Base-by-base conservation (phyloP, 53 echinoderm and acorn worm species). In the Arbacia lixula region DNA sequence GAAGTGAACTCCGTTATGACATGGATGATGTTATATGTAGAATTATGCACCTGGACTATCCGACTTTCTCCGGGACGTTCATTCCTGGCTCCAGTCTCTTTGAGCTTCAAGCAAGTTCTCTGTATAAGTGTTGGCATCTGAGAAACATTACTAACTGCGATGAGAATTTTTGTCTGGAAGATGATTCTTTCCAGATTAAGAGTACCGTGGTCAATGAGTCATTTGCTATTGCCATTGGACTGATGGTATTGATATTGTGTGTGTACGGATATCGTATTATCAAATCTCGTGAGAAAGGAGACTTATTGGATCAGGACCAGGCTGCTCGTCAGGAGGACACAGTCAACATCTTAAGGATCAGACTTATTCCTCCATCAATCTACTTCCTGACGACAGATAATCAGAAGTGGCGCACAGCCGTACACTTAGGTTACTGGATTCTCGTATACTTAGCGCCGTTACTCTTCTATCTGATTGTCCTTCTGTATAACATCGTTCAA, bases 31-130 rank as follows among this genome's bases (percentile, higher is more conserved):
- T 66, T 24, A 6, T 64, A 3, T 66, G 66, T 12, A 66, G 24
- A 66, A 38, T 37, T 2, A 36, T 10, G n/a, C 38, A 37, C 12
- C 21, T 36, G 36, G 22, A n/a, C 20, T 20, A 20, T 0, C 71
- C 71, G 12, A 27, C 49, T 5, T 71, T 71, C 42, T 17, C 41
- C 10, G 71, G 26, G 11, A 43, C 71, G 0, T 16, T 50, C 24
- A 71, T 71, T 0, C 71, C 71, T 11, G 71, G 71, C 0, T 71
- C 40, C 17, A 71, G 71, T 71, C 71, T 71, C n/a, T 71, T 71
- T 49, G 71, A 71, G 29, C 12, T 71, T 41, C 71, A 71, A 46
- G 3, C 71, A 16, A 71, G 71, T 41, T 40, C 16, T 25, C 43
- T 42, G 12, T 71, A 28, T 41, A 27, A 71, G 5, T 71, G 71